These are phyloP conservation scores for Cynoglossus semilaevis DNA, from an alignment of 2,113 vertebrate species.

Conservation along the genomic window DNA sequence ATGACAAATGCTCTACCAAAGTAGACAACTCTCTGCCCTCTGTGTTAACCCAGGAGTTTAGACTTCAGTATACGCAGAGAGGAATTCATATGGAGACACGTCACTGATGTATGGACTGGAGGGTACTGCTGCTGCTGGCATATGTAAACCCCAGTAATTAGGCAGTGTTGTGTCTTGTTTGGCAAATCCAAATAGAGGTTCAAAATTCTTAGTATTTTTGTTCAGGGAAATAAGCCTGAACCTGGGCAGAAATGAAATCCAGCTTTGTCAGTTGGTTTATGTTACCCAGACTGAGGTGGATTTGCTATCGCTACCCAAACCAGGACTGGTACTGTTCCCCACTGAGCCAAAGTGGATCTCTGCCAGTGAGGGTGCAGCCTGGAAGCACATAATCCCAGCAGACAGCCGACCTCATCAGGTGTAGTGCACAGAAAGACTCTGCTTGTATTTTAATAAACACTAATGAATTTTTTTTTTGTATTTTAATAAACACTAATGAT, in stretches of 20 bases:
- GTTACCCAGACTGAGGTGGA: no score
- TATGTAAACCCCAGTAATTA: no score
- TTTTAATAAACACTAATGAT: background rate
- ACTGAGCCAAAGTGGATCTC: constrained; percentile 19
- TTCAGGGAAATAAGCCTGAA: no score
- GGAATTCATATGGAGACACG: background rate
- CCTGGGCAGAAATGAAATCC: no score
- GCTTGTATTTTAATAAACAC: constrained; percentile 1
- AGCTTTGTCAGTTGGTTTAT: no score
- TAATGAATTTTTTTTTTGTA: background rate
- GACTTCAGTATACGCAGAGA: background rate
- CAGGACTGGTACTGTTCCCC: background rate
- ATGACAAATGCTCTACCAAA: constrained; percentile 49
- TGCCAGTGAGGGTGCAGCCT: constrained; percentile 32
- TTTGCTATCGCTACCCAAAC: no score
- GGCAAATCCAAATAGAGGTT: no score
- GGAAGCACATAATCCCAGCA: constrained; percentile 26
- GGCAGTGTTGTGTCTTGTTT: no score
- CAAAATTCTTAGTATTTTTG: no score
- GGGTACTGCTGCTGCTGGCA: no score
- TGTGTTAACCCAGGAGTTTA: constrained; percentile 18
- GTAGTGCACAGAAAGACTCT: constrained; percentile 5
- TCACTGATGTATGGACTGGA: background rate
- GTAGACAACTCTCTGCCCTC: constrained; percentile 14
- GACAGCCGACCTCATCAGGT: constrained; percentile 24